Conservation (phyloP, 2,113 vertebrate species). For the Felis catus region F.catus_Fca126_mat1.0 CM031416.1:36796501-36797000, state of each 20-base stretch:
- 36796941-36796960: slow-evolving; percentile 17
- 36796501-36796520: too few relatives aligned
- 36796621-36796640: too few relatives aligned
- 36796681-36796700: background rate
- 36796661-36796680: too few relatives aligned
- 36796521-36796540: too few relatives aligned
- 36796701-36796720: slow-evolving; percentile 34
- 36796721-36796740: slow-evolving; percentile 21
- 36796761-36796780: slow-evolving; percentile 4
- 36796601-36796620: too few relatives aligned
- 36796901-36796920: background rate
- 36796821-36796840: slow-evolving; percentile 22
- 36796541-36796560: too few relatives aligned
- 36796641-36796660: too few relatives aligned
- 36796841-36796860: slow-evolving; percentile 35
- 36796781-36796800: slow-evolving; percentile 8
- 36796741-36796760: slow-evolving; percentile 44
- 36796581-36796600: too few relatives aligned
- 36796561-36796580: too few relatives aligned
- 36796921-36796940: slow-evolving; percentile 53
- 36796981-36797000: slow-evolving; percentile 43
- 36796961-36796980: slow-evolving; percentile 25
- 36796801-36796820: slow-evolving; percentile 40
- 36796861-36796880: slow-evolving; percentile 42
- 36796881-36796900: slow-evolving; percentile 27